phyloP scores from a whole-genome alignment of 2,888 invertebrate genomes.

The Seira musarum region DNA sequence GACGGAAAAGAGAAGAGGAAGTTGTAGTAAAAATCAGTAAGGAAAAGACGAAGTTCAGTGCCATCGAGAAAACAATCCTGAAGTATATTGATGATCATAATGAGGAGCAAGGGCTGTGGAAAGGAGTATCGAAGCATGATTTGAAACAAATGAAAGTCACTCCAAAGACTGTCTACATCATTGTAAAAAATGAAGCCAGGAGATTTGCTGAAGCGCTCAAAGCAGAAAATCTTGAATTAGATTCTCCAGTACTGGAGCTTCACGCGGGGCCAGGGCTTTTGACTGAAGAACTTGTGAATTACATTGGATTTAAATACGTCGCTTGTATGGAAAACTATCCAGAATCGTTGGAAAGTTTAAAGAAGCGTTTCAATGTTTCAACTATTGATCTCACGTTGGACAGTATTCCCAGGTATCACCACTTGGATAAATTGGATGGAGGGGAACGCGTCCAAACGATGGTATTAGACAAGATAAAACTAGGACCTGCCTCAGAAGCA shows the following conservation, averaged over 20 bases:
- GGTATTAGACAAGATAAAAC: background rate
- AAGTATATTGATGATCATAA: background rate
- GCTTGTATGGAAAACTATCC: constrained; percentile 77
- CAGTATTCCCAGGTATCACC: constrained; percentile 48
- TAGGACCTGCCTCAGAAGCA: too few species aligned
- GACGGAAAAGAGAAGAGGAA: too few species aligned
- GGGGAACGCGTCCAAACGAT: constrained; percentile 43
- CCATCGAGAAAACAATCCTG: background rate
- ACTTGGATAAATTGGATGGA: constrained; percentile 57
- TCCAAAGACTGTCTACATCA: constrained; percentile 22
- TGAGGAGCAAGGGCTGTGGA: too few species aligned
- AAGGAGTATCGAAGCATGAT: background rate
- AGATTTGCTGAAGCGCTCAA: constrained; percentile 25
- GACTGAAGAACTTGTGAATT: constrained; percentile 76
- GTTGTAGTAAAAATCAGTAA: too few species aligned
- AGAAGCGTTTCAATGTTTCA: constrained; percentile 15
- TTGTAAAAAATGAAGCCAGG: constrained; percentile 43
- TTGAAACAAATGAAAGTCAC: background rate
- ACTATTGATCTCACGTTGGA: constrained; percentile 34
- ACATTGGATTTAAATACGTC: constrained; percentile 74
- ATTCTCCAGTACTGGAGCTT: constrained; percentile 76
- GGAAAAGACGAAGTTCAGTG: too few species aligned
- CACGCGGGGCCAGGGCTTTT: constrained; percentile 81
- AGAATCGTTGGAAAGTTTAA: constrained; percentile 71
- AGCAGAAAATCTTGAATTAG: constrained; percentile 41